phyloP scores from a whole-genome alignment of 2,113 vertebrate species.

The Ameiurus melas region DNA sequence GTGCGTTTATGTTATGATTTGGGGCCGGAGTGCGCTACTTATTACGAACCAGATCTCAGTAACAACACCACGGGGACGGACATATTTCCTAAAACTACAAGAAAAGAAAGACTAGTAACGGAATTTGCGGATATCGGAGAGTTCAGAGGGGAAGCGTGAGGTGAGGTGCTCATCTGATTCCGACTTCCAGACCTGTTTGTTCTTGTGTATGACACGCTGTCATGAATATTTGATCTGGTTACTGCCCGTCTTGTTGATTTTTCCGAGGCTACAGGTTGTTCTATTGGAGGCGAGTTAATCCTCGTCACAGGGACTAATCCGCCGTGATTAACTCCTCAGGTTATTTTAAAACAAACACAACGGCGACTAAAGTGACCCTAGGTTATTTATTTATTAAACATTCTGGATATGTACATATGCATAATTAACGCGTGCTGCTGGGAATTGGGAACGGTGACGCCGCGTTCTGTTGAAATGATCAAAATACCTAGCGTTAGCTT shows the following conservation, averaged over 20 bases:
- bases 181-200: neutral
- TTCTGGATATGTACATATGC: neutral
- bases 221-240: neutral
- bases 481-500: neutral
- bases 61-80: too few relatives aligned
- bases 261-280: neutral
- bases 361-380: neutral
- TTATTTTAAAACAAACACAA: neutral
- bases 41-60: neutral
- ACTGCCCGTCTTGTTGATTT: neutral
- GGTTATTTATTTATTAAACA: neutral
- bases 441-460: neutral
- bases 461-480: neutral
- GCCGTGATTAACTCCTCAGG: neutral
- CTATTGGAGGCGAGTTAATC: neutral
- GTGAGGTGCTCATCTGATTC: neutral
- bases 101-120: neutral
- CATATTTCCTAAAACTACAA: neutral
- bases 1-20: neutral
- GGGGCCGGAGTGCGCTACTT: neutral
- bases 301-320: neutral
- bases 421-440: neutral
- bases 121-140: neutral
- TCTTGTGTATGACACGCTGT: neutral
- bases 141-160: neutral